Evolutionary conservation across 2,888 invertebrate species (phyloP).

Genomic region (Yponomeuta plumbellus): DNA sequence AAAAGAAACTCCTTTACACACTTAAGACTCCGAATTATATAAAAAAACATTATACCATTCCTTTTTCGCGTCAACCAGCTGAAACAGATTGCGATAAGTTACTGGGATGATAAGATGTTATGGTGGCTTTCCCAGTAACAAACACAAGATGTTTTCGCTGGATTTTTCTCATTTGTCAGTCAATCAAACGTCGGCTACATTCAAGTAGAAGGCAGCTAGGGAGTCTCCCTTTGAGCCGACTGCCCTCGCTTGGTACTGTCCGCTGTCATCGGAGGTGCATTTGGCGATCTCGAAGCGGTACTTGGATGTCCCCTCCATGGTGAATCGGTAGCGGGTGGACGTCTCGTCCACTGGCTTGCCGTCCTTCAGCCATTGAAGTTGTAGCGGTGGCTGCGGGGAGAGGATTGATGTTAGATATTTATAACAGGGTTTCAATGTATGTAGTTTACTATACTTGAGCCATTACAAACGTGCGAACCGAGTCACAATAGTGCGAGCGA

Average conservation of each 20-base stretch:
- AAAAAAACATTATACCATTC: constrained; percentile 56
- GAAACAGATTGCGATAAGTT: too few species aligned
- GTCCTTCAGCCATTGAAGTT: constrained; percentile 92
- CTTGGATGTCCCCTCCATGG: constrained; percentile 86
- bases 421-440: too few species aligned
- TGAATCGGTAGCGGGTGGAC: constrained; percentile 85
- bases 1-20: constrained; percentile 62
- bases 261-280: constrained; percentile 85
- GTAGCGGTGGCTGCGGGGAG: constrained; percentile 72
- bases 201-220: constrained; percentile 90
- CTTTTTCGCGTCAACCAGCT: constrained; percentile 38
- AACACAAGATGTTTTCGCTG: constrained; percentile 10
- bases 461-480: too few species aligned
- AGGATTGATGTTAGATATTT: not conserved
- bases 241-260: constrained; percentile 91
- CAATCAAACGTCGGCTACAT: constrained; percentile 77
- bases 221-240: constrained; percentile 91
- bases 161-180: constrained; percentile 23
- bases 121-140: too few species aligned
- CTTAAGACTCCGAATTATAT: constrained; percentile 67
- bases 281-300: constrained; percentile 87
- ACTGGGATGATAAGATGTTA: too few species aligned
- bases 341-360: constrained; percentile 91
- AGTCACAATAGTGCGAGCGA: too few species aligned
- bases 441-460: too few species aligned